Base-by-base conservation (phyloP, 2,797 vertebrate genomes). In the Trichosurus vulpecula region DNA sequence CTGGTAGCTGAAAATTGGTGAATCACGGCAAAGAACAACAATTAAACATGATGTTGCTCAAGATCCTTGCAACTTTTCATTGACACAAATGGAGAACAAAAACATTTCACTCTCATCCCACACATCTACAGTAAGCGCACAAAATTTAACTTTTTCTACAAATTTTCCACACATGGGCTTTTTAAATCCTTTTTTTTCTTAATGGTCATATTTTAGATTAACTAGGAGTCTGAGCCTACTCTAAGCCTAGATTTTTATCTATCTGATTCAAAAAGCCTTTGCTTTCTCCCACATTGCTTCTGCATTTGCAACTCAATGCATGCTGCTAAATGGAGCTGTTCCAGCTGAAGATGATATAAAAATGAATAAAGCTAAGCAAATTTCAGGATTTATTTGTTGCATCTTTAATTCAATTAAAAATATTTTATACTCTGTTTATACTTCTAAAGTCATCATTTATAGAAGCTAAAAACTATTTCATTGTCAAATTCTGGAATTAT, bases 271-370 rank as follows among this genome's bases (percentile, higher is more conserved):
- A 87, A 95, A 96, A 96, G 41, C 56, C 55, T 55, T 94, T 25
- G 93, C 58, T 95, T 95, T 93, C 96, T 53, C 81, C 4, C 81
- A 90, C 1, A n/a, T 57, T 52, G 52, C 52, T 92, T 97, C 95
- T 95, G 27, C 12, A 94, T 47, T 95, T 87, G 74, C 4, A 95
- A 92, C 89, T 92, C 54, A 95, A 91, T 30, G 55, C 25, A 54
- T 66, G 93, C 56, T 94, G 95, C 91, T 95, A 97, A 96, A 96
- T 58, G 61, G n/a, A 56, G 3, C 25, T 87, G 90, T 61, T 94
- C 94, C 53, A 27, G 96, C 92, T 95, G 90, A 96, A 97, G 93
- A 95, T 91, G 29, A 92, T 94, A 87, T 96, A 47, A 98, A 95
- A 98, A 91, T 30, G 11, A 2, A 57, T 95, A 96, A 96, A 66